Percentiles rank a stretch among this genome's conserved stretches.
Evolutionary conservation across 2,888 invertebrate species (phyloP).

Genomic region (Drosophila incognita): DNA sequence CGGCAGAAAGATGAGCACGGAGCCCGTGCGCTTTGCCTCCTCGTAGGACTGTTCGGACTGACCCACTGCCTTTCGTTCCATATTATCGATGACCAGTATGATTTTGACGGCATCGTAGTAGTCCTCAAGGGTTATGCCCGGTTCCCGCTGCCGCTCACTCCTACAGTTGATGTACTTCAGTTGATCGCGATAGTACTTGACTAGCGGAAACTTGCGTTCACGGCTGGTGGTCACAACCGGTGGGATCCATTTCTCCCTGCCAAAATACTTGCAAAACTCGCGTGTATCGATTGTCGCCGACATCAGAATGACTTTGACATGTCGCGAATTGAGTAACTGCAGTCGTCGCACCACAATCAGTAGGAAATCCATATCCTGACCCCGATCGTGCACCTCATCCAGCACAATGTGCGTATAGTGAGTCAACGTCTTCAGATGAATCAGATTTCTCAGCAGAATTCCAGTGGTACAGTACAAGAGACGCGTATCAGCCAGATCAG

Average conservation of each 20-base stretch:
- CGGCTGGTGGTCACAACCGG: constrained; percentile 87
- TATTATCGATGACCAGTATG: constrained; percentile 86
- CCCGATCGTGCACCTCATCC: constrained; percentile 97
- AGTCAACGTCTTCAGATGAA: constrained; percentile 89
- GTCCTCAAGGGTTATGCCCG: constrained; percentile 87
- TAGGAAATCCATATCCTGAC: constrained; percentile 96
- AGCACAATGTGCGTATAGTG: constrained; percentile 95
- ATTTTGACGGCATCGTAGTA: constrained; percentile 88
- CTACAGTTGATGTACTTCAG: constrained; percentile 82
- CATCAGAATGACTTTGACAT: constrained; percentile 93
- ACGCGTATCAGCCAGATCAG: constrained; percentile 86
- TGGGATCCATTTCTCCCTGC: constrained; percentile 84
- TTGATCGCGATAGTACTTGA: constrained; percentile 88
- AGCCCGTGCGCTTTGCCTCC: constrained; percentile 76
- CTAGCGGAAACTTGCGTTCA: constrained; percentile 86
- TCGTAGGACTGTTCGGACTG: constrained; percentile 78
- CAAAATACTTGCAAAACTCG: constrained; percentile 82
- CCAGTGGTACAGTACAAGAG: constrained; percentile 96
- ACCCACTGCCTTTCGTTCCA: constrained; percentile 64
- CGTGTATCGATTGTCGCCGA: constrained; percentile 94
- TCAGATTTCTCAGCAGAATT: constrained; percentile 91
- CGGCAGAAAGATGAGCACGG: constrained; percentile 95
- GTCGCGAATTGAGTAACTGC: constrained; percentile 87
- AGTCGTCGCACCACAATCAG: constrained; percentile 93
- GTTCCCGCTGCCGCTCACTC: constrained; percentile 84